A percentile compares a stretch with the other conserved stretches of the same genome.
phyloP scores from a whole-genome alignment of 2,113 vertebrate species.

The Indicator maculatus region DNA sequence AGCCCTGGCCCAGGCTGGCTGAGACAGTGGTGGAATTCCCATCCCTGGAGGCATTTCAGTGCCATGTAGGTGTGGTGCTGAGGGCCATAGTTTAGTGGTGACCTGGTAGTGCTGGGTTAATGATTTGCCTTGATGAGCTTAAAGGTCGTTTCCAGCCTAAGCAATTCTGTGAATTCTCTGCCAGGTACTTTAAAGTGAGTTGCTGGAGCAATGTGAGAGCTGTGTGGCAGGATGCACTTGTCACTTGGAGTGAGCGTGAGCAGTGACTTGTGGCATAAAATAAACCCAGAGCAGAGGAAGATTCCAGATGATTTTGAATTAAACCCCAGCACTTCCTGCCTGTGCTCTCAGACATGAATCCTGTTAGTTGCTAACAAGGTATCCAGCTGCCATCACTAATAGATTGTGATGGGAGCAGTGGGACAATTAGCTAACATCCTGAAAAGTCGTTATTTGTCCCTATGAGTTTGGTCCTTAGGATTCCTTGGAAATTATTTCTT shows the following conservation, averaged over 20 bases:
- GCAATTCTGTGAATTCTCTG: background rate
- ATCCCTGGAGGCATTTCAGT: too few species aligned
- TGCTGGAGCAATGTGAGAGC: background rate
- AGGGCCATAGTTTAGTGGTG: too few species aligned
- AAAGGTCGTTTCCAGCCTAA: too few species aligned
- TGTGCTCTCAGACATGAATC: background rate
- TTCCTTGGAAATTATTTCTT: background rate
- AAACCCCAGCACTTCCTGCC: background rate
- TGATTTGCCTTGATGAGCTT: too few species aligned
- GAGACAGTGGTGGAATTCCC: too few species aligned
- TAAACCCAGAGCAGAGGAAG: background rate
- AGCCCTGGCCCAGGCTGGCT: too few species aligned
- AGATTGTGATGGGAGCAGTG: conserved; percentile 28
- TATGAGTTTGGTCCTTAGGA: background rate
- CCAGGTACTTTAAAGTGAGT: background rate
- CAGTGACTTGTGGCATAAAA: background rate
- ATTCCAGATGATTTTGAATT: background rate
- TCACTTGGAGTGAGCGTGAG: background rate
- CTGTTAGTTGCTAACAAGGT: background rate
- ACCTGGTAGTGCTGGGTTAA: too few species aligned
- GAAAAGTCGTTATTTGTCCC: conserved; percentile 5
- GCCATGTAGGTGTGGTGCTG: too few species aligned
- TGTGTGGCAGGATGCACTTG: accelerated
- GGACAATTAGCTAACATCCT: conserved; percentile 20
- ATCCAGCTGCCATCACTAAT: background rate